Base-by-base conservation (phyloP, 2,113 vertebrate genomes). In the Erythrocebus patas region DNA sequence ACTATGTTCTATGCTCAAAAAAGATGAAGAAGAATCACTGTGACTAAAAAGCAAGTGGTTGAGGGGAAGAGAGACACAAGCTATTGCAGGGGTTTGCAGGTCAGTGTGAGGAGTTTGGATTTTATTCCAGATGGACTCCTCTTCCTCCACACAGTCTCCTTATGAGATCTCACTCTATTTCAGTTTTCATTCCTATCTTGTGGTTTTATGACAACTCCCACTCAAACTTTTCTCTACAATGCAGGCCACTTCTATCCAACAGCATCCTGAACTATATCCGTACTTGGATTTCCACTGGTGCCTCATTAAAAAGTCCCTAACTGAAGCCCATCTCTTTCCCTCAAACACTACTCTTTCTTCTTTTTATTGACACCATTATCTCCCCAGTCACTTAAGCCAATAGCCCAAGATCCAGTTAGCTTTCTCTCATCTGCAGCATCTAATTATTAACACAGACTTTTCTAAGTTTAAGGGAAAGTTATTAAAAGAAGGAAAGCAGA, bases 371-470 rank as follows among this genome's bases (percentile, higher is more conserved):
- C 32, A 89, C 40, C 35, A 22, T 72, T 82, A 78, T 35, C 43
- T 73, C 90, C 50, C 57, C 25, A 95, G 40, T 70, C 90, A 90
- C 43, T 57, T 14, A 89, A 66, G 59, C 38, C 80, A 70, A 27
- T 90, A 76, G 35, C 2, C 64, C 86, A 95, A 81, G 23, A 85
- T 64, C 48, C 14, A 66, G 17, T 64, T 30, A 73, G 50, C 45
- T 80, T 91, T 43, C 55, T 75, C 11, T 66, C 78, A 79, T 14
- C 75, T 68, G 48, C 38, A 90, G 59, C 27, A 73, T 30, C 14
- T 89, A 94, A 95, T 92, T 52, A 95, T 92, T 59, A 97, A 90
- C 18, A 94, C 1, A 18, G 25, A 94, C 38, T 89, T 61, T 94
- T 88, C 89, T 75, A 93, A 72, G n/a, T 59, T 59, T 79, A 86